Conservation (phyloP, 2,113 vertebrate genomes). For the Pristiophorus japonicus region DNA sequence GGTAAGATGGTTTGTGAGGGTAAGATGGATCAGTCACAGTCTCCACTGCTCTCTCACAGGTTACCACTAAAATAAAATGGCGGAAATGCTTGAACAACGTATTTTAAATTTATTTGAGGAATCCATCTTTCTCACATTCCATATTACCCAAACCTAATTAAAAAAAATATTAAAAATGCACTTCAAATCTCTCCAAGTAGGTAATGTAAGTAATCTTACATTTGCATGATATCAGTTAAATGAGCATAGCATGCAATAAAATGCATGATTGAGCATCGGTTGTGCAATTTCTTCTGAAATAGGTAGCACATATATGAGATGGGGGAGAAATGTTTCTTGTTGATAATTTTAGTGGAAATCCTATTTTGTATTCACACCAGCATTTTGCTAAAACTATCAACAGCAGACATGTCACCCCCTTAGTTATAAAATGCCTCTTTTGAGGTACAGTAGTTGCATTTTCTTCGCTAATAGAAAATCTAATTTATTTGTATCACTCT, state of each 20-base stretch:
- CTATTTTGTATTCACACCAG: background rate
- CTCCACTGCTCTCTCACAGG: constrained; percentile 44
- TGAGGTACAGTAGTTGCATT: background rate
- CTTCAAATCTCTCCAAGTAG: background rate
- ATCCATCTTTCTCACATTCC: constrained; percentile 68
- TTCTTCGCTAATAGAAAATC: background rate
- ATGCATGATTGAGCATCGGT: constrained; percentile 30
- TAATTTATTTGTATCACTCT: background rate
- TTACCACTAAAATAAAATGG: constrained; percentile 34
- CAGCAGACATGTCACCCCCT: background rate
- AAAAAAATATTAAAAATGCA: background rate
- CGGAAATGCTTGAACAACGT: constrained; percentile 41
- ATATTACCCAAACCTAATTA: constrained; percentile 54
- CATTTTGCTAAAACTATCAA: background rate
- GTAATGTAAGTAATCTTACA: background rate
- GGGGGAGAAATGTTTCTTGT: constrained; percentile 3
- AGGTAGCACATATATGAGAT: background rate
- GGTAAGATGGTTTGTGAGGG: constrained; percentile 64
- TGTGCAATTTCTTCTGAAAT: constrained; percentile 16
- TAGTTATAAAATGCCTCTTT: background rate
- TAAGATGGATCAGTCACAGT: constrained; percentile 57
- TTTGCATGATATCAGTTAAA: constrained; percentile 9
- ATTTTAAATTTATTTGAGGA: constrained; percentile 17
- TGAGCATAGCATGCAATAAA: constrained; percentile 22
- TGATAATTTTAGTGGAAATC: background rate